Conservation (phyloP, 1,140 invertebrate genomes). For the Macrotrachela quadricornifera region DNA sequence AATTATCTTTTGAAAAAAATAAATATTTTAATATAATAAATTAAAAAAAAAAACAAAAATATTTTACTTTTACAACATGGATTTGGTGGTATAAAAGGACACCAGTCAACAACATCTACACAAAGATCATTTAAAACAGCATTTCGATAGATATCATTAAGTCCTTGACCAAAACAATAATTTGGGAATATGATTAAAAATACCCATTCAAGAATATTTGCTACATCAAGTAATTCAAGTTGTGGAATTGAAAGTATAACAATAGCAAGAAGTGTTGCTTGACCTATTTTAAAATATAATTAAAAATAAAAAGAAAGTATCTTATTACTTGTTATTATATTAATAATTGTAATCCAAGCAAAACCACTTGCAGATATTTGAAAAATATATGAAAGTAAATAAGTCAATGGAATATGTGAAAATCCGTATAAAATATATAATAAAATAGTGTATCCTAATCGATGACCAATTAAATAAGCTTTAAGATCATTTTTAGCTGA, state of each 20-base stretch:
- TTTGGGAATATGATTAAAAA: conserved; percentile 25
- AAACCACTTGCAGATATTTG: conserved; percentile 20
- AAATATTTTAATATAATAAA: too few relatives aligned
- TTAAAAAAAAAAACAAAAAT: too few relatives aligned
- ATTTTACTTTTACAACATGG: not conserved
- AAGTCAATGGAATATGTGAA: conserved; percentile 21
- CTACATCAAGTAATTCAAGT: conserved; percentile 15
- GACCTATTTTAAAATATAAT: conserved; percentile 12
- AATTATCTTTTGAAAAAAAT: too few relatives aligned
- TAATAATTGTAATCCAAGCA: conserved; percentile 14
- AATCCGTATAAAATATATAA: conserved; percentile 27
- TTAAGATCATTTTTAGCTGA: not conserved
- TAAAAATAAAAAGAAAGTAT: not conserved
- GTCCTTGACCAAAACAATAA: conserved; percentile 18
- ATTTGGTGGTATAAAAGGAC: not conserved
- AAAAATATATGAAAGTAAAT: conserved; percentile 22
- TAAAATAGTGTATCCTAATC: conserved; percentile 5
- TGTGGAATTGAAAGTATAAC: conserved; percentile 19
- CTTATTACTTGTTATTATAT: conserved; percentile 3
- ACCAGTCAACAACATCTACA: not conserved
- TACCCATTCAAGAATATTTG: conserved; percentile 18
- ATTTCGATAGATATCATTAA: not conserved
- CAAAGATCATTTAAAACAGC: conserved; percentile 1
- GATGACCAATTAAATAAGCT: not conserved
- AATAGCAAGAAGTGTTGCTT: conserved; percentile 17